These are phyloP conservation scores for Trissoscelio sp. DNA, from an alignment of 2,888 invertebrate genomes.

Conservation along the genomic window DNA sequence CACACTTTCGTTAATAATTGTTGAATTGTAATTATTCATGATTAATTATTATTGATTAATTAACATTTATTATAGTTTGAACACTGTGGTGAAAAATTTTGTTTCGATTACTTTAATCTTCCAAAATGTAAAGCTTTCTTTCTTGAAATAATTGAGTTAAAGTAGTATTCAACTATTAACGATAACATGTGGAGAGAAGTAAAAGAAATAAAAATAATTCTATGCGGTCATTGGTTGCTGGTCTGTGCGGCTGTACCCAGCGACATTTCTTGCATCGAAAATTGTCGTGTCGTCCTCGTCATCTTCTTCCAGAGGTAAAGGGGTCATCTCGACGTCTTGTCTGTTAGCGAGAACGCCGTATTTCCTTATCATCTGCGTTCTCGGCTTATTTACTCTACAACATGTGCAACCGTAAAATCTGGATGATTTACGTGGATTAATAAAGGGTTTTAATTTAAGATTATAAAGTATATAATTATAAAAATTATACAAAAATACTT, in stretches of 20 bases:
- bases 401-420: too few species aligned
- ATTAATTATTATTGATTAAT: too few species aligned
- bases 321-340: slow-evolving; percentile 84
- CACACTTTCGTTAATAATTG: slow-evolving; percentile 27
- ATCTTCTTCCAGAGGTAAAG: slow-evolving; percentile 83
- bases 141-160: not conserved
- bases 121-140: not conserved
- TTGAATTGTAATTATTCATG: too few species aligned
- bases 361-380: slow-evolving; percentile 82
- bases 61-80: not conserved
- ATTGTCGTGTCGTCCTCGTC: slow-evolving; percentile 83
- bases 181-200: slow-evolving; percentile 5
- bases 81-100: slow-evolving; percentile 13
- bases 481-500: too few species aligned
- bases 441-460: not conserved
- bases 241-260: slow-evolving; percentile 66
- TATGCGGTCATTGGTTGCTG: slow-evolving; percentile 50
- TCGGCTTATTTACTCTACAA: slow-evolving; percentile 79
- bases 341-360: slow-evolving; percentile 83
- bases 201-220: slow-evolving; percentile 26
- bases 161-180: slow-evolving; percentile 5
- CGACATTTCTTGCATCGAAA: slow-evolving; percentile 80
- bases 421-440: not conserved
- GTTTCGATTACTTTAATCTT: slow-evolving; percentile 4
- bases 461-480: too few species aligned